Base-by-base conservation (phyloP, 2,888 invertebrate species). In the Nephrocerus scutellatus region DNA sequence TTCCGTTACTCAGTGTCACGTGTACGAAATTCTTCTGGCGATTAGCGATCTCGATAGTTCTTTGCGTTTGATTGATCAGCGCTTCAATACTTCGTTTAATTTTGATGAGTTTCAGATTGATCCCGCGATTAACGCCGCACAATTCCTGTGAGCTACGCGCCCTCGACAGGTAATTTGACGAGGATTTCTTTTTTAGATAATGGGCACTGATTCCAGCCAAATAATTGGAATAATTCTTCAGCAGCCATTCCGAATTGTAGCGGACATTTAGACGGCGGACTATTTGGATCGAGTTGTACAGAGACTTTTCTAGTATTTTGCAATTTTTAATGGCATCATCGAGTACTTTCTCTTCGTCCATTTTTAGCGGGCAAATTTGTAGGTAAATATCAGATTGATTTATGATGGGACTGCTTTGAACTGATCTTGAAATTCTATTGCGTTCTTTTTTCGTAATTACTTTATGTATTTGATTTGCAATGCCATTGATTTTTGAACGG, bases 71-170 rank as follows among this genome's bases (percentile, higher is more conserved):
- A 36, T 49, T 19, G 13, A 54, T 35, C 16, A 52, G 32, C 6
- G 50, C 41, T 35, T 56, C 55, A 51, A 56, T 52, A 35, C 50
- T 50, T 8, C 56, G 50, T 36, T 55, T 56, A 4, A 56, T 51
- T 39, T 52, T 54, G 14, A 53, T 44, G 32, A 56, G 43, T 37
- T 52, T 54, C 33, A 44, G 53, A 37, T 55, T 56, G 24, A 56
- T 50, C 18, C 38, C 39, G 4, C 50, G 49, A 49, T 47, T 54
- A 19, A 43, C 36, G 8, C 48, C 52, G 23, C 34, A 47, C 29
- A 56, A 24, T 23, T 56, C 55, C 2, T 40, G 41, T 6, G 54
- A 52, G 29, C 50, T 55, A 21, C 55, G 50, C 6, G 44, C 39
- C 12, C 34, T 22, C 36, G 43, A 19, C 33, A 19, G 19, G 12